phyloP scores from a whole-genome alignment of 2,888 invertebrate species.

The Trypoxylon attenuatum region DNA sequence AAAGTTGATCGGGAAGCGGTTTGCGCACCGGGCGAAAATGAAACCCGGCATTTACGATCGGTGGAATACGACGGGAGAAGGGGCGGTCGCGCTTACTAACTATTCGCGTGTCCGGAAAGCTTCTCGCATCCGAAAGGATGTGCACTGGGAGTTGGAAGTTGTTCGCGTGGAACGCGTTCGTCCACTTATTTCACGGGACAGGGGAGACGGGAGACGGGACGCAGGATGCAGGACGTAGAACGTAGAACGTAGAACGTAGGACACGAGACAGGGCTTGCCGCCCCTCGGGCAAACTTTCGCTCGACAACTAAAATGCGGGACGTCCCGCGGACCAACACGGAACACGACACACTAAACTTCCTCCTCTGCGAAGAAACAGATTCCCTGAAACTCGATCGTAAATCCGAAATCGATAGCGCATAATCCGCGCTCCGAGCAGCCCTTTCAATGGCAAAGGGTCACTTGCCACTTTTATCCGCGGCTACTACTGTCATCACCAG shows the following conservation, averaged over 20 bases:
- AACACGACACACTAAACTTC: background rate
- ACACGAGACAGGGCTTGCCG: too few species aligned
- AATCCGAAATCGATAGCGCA: background rate
- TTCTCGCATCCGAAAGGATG: background rate
- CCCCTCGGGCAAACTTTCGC: too few species aligned
- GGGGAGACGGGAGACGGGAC: background rate
- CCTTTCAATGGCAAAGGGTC: too few species aligned
- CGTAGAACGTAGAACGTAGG: too few species aligned
- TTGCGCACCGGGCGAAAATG: background rate
- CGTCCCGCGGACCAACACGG: too few species aligned
- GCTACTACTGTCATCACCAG: too few species aligned
- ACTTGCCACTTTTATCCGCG: background rate
- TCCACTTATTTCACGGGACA: background rate
- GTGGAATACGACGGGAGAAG: too few species aligned
- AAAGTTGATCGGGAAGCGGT: constrained; percentile 1
- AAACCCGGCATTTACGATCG: too few species aligned
- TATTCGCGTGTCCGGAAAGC: too few species aligned
- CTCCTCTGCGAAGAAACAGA: background rate
- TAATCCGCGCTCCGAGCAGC: background rate
- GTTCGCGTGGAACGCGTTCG: background rate
- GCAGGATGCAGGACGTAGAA: too few species aligned
- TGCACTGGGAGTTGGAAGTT: background rate
- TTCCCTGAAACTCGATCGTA: background rate
- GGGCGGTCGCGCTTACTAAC: too few species aligned
- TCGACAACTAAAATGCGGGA: too few species aligned